These are phyloP conservation scores for Enteromius thamalakanensis DNA, from an alignment of 2,797 vertebrate genomes.

Conservation along the genomic window DNA sequence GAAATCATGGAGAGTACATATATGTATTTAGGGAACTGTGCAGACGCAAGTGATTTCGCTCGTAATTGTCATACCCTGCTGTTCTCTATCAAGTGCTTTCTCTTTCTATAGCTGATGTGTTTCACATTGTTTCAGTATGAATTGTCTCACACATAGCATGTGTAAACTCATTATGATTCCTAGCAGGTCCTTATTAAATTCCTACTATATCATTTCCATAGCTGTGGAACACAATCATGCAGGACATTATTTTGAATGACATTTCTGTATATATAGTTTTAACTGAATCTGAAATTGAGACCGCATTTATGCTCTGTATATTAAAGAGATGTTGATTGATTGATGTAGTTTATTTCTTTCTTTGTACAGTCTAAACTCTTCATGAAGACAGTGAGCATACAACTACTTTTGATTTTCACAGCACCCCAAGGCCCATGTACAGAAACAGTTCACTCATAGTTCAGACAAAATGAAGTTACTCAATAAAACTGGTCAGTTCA, in stretches of 20 bases:
- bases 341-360: constrained; percentile 77
- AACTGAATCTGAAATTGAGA: background rate
- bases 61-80: background rate
- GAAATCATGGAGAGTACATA: background rate
- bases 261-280: background rate
- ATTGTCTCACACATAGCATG: background rate
- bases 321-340: constrained; percentile 57
- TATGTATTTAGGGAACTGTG: constrained; percentile 18
- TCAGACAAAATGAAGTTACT: constrained; percentile 9
- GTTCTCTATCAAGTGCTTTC: background rate
- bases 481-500: background rate
- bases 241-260: background rate
- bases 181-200: constrained; percentile 1
- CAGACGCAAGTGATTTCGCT: background rate
- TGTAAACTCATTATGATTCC: background rate
- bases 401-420: constrained; percentile 76
- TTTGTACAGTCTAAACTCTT: constrained; percentile 78
- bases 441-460: constrained; percentile 60
- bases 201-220: background rate
- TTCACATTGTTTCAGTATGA: background rate
- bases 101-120: background rate
- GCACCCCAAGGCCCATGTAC: constrained; percentile 73
- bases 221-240: background rate
- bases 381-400: constrained; percentile 75
- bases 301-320: constrained; percentile 1